Base-by-base conservation (phyloP, 2,888 invertebrate genomes). In the Netelia melanura region DNA sequence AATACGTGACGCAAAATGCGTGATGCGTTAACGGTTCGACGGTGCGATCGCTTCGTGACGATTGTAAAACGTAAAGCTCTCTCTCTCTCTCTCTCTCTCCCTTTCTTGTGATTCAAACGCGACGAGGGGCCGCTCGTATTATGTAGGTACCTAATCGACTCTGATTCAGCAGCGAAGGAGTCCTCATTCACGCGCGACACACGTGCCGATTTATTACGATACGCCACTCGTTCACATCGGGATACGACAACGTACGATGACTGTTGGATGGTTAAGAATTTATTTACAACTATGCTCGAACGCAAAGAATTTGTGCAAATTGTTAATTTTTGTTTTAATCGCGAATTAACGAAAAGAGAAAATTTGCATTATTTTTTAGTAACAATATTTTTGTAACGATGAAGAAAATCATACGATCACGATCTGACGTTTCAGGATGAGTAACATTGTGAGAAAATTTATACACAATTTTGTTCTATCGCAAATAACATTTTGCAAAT, bases 111-210 rank as follows among this genome's bases (percentile, higher is more conserved):
- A 30, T 52, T 75, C 3, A 21, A 61, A 64, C 64, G 75, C 17
- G 11, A 72, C 23, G 23, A 58, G 11, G 61, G 61, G 17, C 14
- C 23, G 10, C 21, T 11, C 38, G 38, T 38, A 38, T 38, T 48
- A 48, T 43, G 14, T 11, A 23, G 25, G 3, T 62, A 23, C 17
- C n/a, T 17, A 72, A 3, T 62, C n/a, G 25, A 44, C 25, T 23
- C 30, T 43, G 54, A 58, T 21, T 23, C 54, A 62, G 67, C 67
- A 30, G 58, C 38, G 38, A 48, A 14, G 11, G 79, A 77, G 77
- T 68, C 84, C 84, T 84, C 84, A 84, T 84, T 84, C 77, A 78
- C 74, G 81, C 78, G 70, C 64, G 77, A 21, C 81, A 81, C 74
- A 78, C 64, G 81, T 74, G 70, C 74, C 64, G 78, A 70, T 78